A percentile compares a stretch with the other conserved stretches of the same genome.
Evolutionary conservation across 2,113 vertebrate genomes (phyloP).

Genomic region (chimpanzee (Pan troglodytes)): DNA sequence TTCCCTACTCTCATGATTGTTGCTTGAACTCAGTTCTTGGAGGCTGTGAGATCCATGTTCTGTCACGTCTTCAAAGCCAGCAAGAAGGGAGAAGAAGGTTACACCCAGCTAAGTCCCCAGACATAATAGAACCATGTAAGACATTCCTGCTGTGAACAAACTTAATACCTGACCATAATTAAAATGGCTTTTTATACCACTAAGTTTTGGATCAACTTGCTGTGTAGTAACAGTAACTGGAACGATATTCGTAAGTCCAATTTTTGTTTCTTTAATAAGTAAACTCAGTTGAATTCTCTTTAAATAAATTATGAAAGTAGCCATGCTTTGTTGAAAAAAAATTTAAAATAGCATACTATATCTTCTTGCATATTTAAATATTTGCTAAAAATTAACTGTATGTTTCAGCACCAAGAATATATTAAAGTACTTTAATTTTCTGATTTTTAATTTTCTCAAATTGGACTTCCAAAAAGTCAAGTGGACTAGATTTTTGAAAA

Average conservation of each 20-base stretch:
- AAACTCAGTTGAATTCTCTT: background rate
- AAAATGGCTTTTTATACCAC: background rate
- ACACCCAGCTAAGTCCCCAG: background rate
- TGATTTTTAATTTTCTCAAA: background rate
- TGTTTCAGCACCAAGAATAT: background rate
- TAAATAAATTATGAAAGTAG: background rate
- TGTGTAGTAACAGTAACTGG: background rate
- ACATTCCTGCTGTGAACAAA: too few species aligned
- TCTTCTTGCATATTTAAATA: background rate
- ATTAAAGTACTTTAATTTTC: background rate
- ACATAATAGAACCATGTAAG: background rate
- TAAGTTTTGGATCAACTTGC: background rate
- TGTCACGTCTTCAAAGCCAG: background rate
- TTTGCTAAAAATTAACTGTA: background rate
- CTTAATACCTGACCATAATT: background rate
- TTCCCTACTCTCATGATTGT: too few species aligned
- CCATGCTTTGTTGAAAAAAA: background rate
- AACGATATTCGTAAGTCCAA: background rate
- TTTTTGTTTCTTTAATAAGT: background rate
- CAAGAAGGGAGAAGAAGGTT: background rate
- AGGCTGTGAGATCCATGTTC: background rate
- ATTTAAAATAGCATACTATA: background rate
- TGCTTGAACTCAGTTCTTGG: background rate
- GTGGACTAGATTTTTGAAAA: background rate
- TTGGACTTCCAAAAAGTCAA: background rate